Conservation (phyloP, 2,113 vertebrate species). For the Lagopus muta region DNA sequence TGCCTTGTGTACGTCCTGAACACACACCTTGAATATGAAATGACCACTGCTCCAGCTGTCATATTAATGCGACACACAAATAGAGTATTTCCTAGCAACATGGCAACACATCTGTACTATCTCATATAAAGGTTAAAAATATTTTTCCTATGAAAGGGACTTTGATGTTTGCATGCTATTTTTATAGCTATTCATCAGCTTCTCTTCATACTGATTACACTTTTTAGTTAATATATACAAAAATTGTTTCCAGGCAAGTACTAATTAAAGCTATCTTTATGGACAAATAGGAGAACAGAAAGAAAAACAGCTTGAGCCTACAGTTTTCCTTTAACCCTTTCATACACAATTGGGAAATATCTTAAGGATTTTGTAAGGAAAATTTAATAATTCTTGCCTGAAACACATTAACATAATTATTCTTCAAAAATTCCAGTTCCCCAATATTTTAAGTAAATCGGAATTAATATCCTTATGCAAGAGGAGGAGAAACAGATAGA, state of each 20-base stretch:
- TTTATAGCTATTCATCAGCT: conserved; percentile 66
- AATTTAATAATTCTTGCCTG: background rate
- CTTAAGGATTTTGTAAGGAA: background rate
- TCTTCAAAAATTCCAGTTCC: background rate
- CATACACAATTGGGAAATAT: background rate
- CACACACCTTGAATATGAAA: background rate
- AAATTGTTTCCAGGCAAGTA: conserved; percentile 57
- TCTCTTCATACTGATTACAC: conserved; percentile 67
- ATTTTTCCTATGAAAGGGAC: conserved; percentile 39
- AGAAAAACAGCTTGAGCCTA: background rate
- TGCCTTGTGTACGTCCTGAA: background rate
- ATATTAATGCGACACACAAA: background rate
- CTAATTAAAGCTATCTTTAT: conserved; percentile 69
- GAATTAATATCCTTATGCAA: background rate
- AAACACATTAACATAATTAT: background rate
- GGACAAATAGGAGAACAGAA: conserved; percentile 55
- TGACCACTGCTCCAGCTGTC: background rate
- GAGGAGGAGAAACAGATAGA: background rate
- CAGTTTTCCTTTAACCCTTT: conserved; percentile 47
- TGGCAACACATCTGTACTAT: background rate
- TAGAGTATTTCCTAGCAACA: background rate
- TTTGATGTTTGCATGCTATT: conserved; percentile 58
- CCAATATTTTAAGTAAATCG: background rate
- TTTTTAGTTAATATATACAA: conserved; percentile 56
- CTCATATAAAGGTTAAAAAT: conserved; percentile 20